Evolutionary conservation across 2,888 invertebrate species (phyloP).

Genomic region (Hydriomena furcata): DNA sequence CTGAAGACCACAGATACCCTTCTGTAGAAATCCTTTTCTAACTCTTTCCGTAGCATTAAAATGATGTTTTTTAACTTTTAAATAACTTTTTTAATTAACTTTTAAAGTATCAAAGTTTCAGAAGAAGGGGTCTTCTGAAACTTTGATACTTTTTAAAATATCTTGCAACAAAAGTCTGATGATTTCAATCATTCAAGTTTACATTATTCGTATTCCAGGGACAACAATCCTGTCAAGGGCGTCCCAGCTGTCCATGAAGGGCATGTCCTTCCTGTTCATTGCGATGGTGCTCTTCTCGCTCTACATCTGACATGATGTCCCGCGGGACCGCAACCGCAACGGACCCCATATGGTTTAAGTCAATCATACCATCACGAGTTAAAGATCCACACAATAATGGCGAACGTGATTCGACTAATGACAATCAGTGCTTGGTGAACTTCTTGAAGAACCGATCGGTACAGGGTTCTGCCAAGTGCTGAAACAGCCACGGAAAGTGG

Average conservation of each 20-base stretch:
- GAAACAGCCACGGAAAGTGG: not conserved
- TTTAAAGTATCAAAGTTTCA: no score
- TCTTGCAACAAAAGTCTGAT: no score
- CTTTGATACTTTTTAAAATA: no score
- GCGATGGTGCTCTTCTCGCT: slow-evolving; percentile 53
- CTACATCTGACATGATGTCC: slow-evolving; percentile 54
- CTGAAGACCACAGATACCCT: no score
- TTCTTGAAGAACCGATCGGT: no score
- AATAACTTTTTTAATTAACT: no score
- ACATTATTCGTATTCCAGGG: slow-evolving; percentile 51
- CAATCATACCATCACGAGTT: not conserved
- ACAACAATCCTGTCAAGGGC: slow-evolving; percentile 65
- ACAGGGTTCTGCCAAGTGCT: not conserved
- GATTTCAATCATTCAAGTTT: no score
- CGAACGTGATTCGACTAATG: not conserved
- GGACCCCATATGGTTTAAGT: slow-evolving; percentile 32
- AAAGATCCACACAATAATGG: not conserved
- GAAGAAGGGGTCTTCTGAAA: no score
- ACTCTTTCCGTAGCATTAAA: no score
- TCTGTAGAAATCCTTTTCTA: no score
- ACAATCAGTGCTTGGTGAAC: not conserved
- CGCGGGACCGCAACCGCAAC: slow-evolving; percentile 41
- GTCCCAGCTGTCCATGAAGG: slow-evolving; percentile 46
- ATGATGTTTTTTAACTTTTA: no score
- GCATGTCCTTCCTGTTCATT: slow-evolving; percentile 53